phyloP scores from a whole-genome alignment of 2,888 invertebrate species.

The Andricus curvator region DNA sequence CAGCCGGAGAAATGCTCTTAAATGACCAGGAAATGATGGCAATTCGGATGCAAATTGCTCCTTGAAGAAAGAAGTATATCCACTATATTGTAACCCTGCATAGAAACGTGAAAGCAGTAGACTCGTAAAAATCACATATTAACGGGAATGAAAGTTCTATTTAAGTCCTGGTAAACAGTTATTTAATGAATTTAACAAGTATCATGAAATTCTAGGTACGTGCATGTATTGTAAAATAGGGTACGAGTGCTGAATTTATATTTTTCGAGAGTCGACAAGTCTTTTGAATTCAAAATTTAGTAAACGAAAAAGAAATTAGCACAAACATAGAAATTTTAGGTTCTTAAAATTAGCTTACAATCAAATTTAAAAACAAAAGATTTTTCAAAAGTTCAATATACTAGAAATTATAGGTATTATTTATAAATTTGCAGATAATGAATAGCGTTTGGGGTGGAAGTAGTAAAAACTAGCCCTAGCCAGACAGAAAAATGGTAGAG shows the following conservation, averaged over 20 bases:
- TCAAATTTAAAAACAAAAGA: background rate
- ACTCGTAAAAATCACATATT: constrained; percentile 26
- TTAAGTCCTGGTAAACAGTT: constrained; percentile 19
- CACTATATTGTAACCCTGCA: background rate
- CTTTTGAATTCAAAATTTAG: background rate
- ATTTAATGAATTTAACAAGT: background rate
- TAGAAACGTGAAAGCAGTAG: constrained; percentile 26
- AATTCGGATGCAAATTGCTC: constrained; percentile 18
- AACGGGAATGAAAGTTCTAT: constrained; percentile 16
- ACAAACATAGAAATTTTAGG: background rate
- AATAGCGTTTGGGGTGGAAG: background rate
- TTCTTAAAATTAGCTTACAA: background rate
- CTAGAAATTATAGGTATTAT: background rate
- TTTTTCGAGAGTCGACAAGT: constrained; percentile 1
- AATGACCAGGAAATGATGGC: constrained; percentile 14
- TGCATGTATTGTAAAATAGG: background rate
- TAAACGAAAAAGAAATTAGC: background rate
- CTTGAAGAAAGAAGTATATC: background rate
- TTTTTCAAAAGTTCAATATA: no score
- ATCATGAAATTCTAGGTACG: background rate
- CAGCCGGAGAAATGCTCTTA: background rate
- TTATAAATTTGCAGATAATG: background rate
- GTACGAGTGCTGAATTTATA: background rate
- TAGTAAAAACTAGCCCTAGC: constrained; percentile 3
- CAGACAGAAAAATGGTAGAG: background rate